Percentiles rank a stretch among this genome's conserved stretches.
These are phyloP conservation scores for Diaperis boleti DNA, from an alignment of 2,888 invertebrate species.

Conservation along the genomic window DNA sequence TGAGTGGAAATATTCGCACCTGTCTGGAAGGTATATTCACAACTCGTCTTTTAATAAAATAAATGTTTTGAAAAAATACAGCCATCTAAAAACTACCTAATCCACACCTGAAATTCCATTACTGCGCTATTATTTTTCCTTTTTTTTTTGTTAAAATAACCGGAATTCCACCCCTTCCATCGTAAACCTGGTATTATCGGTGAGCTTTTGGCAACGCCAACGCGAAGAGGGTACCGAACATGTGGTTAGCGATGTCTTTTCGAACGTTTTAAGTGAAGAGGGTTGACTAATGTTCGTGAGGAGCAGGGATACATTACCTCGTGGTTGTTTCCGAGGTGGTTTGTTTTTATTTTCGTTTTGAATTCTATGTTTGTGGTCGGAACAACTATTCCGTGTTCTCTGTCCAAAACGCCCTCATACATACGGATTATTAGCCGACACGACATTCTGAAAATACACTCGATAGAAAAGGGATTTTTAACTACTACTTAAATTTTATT, in stretches of 20 bases:
- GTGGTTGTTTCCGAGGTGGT: conserved; percentile 49
- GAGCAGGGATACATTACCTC: conserved; percentile 52
- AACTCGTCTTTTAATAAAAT: too few species aligned
- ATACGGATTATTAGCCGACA: conserved; percentile 12
- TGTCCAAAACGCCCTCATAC: neutral
- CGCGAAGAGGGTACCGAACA: conserved; percentile 48
- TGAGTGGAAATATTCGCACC: too few species aligned
- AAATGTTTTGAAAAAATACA: too few species aligned
- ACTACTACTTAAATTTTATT: too few species aligned
- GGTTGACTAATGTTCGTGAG: conserved; percentile 59
- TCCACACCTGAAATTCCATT: too few species aligned
- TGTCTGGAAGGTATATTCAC: too few species aligned
- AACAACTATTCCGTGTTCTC: conserved; percentile 23
- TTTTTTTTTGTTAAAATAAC: too few species aligned
- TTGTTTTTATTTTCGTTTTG: conserved; percentile 48
- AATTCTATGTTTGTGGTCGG: conserved; percentile 22
- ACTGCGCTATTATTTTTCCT: too few species aligned
- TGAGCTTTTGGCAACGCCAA: conserved; percentile 16
- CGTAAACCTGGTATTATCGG: neutral
- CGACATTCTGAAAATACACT: too few species aligned
- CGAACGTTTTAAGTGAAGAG: conserved; percentile 58
- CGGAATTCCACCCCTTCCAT: too few species aligned
- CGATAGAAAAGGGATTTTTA: too few species aligned
- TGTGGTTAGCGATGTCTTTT: conserved; percentile 58
- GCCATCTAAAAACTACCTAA: too few species aligned